Base-by-base conservation (phyloP, 2,113 vertebrate genomes). In the Alouatta palliata region DNA sequence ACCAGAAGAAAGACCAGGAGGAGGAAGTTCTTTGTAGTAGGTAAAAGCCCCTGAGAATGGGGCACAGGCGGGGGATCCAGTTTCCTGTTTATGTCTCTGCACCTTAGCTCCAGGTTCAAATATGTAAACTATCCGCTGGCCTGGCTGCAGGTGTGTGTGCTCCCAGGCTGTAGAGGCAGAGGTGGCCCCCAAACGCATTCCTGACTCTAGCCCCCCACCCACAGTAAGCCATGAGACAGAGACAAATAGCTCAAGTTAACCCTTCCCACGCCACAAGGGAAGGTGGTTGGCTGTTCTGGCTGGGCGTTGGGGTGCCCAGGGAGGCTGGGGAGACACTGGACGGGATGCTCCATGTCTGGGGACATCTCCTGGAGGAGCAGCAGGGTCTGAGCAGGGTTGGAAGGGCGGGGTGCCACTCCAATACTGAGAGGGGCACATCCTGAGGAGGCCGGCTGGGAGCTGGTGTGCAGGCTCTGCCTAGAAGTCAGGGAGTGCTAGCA, bases 71-170 rank as follows among this genome's bases (percentile, higher is more conserved):
- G 20, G 5, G 98, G 98, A 98, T 98, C 98, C 92, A 97, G 98
- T 99, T 99, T 99, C 98, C 97, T 98, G 98, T 99, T 98, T 98
- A 98, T 87, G 97, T 86, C 98, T 96, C 97, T 20, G 96, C 97
- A 98, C 98, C 98, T 98, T 97, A 96, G 98, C 98, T 98, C 97
- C 98, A 98, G 97, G 98, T 98, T 98, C 98, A 99, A 98, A 98
- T 99, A 99, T 99, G 99, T 99, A 97, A 99, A 98, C 94, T 97
- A 98, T 98, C 98, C 21, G 64, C 98, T 97, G 96, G 96, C 92
- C 79, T 52, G 97, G 94, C 98, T 97, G 98, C 99, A 99, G 99
- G 99, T 99, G 98, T 98, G 98, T 98, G 97, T 96, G 97, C 97
- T 98, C 66, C 49, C 19, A 52, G 95, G 97, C 96, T 91, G 82